A percentile compares a stretch with the other conserved stretches of the same genome.
phyloP scores from a whole-genome alignment of 2,797 vertebrate species.

The Eulemur mongoz region DNA sequence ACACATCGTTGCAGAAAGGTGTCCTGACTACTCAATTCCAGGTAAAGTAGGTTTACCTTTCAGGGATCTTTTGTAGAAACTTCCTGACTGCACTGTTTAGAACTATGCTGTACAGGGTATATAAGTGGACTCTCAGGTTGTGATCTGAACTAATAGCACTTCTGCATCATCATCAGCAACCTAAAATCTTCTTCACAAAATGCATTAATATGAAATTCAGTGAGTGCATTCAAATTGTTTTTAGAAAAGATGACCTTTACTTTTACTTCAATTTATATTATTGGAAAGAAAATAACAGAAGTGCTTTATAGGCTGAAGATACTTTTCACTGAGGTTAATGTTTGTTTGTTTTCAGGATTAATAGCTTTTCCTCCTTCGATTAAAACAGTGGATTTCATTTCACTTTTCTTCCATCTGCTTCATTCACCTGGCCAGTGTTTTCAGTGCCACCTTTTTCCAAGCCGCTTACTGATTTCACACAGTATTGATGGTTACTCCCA shows the following conservation, averaged over 20 bases:
- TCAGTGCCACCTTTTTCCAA: neutral
- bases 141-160: neutral
- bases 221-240: neutral
- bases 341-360: neutral
- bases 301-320: too few relatives aligned
- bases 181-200: neutral
- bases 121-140: neutral
- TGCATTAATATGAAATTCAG: neutral
- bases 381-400: conserved; percentile 21
- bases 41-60: neutral
- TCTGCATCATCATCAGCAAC: neutral
- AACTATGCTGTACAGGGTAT: neutral
- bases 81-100: neutral
- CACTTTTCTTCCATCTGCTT: neutral
- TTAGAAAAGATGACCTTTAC: neutral
- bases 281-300: neutral
- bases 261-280: neutral
- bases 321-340: neutral
- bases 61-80: neutral
- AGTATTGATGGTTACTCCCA: neutral
- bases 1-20: neutral
- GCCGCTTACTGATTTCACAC: neutral
- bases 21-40: neutral
- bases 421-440: neutral
- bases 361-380: neutral